Base-by-base conservation (phyloP, 2,113 vertebrate genomes). In the Poeciliopsis retropinna region DNA sequence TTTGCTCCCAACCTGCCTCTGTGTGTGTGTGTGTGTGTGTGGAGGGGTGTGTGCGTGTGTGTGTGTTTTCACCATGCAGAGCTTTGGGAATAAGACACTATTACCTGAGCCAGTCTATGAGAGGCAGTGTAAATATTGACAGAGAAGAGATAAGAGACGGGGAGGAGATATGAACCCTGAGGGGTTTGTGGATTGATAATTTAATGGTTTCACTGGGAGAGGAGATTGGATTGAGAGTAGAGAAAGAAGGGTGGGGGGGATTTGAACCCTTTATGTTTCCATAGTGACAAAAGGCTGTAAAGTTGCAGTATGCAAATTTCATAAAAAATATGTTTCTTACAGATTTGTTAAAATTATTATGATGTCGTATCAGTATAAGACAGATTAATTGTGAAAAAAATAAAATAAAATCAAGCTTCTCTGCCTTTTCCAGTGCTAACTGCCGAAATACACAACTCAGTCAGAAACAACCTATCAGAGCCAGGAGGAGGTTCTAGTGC, bases 41-140 rank as follows among this genome's bases (percentile, higher is more conserved):
- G 32, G 30, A 30, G 30, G 30, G 30, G 76, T 64, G 41, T 47
- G 79, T 70, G n/a, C n/a, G 70, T 61, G 76, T 68, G 51, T 61
- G 54, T 41, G 72, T 66, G 54, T 54, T 54, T 65, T 60, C 80
- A 73, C n/a, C 44, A 19, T 72, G 71, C 75, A 62, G 70, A 41
- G 84, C 84, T 85, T 70, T 82, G 85, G 88, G 86, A 89, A 83
- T 88, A 85, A 85, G 79, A 91, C 80, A 85, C 89, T 89, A 87
- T 91, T 88, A 87, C 89, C 81, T 85, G 84, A 60, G 81, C 83
- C 75, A 84, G 83, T 87, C 81, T 73, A 70, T 86, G 68, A 79
- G 80, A 86, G 86, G 74, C 83, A 87, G 80, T 75, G 88, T 91
- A 91, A 92, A 92, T 91, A 92, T 91, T 92, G 88, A 88, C 85